Evolutionary conservation across 1,140 invertebrate species (phyloP).

Genomic region (Stenopsyche tienmushanensis): DNA sequence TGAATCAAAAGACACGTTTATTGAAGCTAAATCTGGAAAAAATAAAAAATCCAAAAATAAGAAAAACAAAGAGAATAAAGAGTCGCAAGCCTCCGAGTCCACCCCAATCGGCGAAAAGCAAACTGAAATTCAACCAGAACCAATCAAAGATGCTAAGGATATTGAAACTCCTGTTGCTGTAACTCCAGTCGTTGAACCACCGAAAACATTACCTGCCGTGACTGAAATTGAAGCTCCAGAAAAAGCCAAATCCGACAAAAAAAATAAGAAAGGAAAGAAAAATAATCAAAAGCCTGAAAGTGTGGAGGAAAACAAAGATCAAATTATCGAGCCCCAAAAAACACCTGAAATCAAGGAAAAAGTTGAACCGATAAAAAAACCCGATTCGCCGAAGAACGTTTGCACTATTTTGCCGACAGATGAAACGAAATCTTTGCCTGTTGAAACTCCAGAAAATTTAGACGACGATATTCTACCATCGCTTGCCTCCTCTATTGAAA

Average conservation of each 20-base stretch:
- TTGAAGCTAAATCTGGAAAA: slow-evolving; percentile 26
- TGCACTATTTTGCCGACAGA: background rate
- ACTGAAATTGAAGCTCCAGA: slow-evolving; percentile 6
- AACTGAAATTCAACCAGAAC: slow-evolving; percentile 2
- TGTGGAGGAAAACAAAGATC: background rate
- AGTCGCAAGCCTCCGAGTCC: slow-evolving; percentile 6
- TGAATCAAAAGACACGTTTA: background rate
- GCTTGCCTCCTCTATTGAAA: slow-evolving; percentile 36
- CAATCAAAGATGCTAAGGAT: background rate
- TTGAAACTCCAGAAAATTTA: slow-evolving; percentile 2
- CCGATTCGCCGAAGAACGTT: background rate
- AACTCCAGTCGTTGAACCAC: background rate
- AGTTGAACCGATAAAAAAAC: background rate
- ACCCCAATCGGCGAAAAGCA: slow-evolving; percentile 12
- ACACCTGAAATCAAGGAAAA: background rate
- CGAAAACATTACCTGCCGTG: background rate
- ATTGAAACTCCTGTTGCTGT: background rate
- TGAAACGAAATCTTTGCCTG: background rate
- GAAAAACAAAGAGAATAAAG: slow-evolving; percentile 21
- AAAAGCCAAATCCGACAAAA: background rate
- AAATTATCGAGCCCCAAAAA: background rate
- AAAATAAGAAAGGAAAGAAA: slow-evolving; percentile 28
- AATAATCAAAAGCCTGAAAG: slow-evolving; percentile 27
- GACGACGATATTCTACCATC: slow-evolving; percentile 34
- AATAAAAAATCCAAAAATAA: slow-evolving; percentile 36